Conservation (phyloP, 1,140 invertebrate genomes). For the Diachasmimorpha longicaudata region DNA sequence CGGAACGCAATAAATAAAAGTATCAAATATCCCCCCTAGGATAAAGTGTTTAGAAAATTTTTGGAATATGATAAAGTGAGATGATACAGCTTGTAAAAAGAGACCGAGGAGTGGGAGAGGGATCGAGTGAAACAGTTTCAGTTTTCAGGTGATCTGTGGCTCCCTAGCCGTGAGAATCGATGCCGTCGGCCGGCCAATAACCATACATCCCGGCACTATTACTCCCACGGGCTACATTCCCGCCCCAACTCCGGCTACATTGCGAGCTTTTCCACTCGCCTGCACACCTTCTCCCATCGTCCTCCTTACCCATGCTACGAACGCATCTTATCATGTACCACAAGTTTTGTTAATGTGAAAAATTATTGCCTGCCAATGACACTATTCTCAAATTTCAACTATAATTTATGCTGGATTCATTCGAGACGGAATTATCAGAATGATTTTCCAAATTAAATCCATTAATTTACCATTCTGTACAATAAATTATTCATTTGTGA, state of each 20-base stretch:
- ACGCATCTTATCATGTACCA: not conserved
- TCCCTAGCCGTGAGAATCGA: conserved; percentile 59
- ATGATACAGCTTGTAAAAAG: not conserved
- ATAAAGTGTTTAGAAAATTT: not conserved
- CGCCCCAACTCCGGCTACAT: not conserved
- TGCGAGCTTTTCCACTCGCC: conserved; percentile 15
- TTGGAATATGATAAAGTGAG: not conserved
- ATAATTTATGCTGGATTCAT: too few relatives aligned
- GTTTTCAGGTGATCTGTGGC: conserved; percentile 58
- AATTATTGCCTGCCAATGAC: not conserved
- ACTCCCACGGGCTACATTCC: conserved; percentile 54
- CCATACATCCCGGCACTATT: conserved; percentile 58
- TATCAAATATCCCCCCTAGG: not conserved
- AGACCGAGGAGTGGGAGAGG: not conserved
- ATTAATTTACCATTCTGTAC: too few relatives aligned
- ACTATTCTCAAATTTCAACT: not conserved
- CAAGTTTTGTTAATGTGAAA: not conserved
- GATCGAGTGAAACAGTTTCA: conserved; percentile 46
- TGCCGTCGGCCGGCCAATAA: conserved; percentile 58
- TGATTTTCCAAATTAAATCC: too few relatives aligned
- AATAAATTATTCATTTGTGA: too few relatives aligned
- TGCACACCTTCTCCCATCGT: not conserved
- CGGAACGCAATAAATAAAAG: not conserved
- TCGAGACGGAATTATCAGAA: too few relatives aligned
- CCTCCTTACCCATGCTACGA: not conserved